These are phyloP conservation scores for Smittia sp. DNA, from an alignment of 2,888 invertebrate genomes.

Conservation along the genomic window DNA sequence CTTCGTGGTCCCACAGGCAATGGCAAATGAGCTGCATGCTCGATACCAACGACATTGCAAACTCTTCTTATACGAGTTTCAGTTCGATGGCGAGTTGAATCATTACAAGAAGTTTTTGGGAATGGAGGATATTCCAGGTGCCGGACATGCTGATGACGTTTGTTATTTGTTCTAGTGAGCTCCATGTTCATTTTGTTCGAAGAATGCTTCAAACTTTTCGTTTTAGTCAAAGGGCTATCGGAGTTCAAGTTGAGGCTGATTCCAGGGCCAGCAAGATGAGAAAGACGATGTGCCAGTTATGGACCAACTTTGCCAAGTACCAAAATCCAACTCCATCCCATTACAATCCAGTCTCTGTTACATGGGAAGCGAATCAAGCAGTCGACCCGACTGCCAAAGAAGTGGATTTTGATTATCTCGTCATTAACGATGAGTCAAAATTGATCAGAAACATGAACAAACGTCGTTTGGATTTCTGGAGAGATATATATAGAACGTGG, in stretches of 20 bases:
- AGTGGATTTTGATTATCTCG: constrained; percentile 46
- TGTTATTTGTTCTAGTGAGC: constrained; percentile 58
- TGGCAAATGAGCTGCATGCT: constrained; percentile 47
- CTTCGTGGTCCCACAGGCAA: constrained; percentile 48
- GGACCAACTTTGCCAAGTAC: constrained; percentile 64
- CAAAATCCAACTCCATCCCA: constrained; percentile 52
- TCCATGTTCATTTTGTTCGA: background rate
- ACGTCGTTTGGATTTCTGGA: constrained; percentile 42
- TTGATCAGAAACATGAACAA: constrained; percentile 49
- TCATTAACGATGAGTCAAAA: constrained; percentile 46
- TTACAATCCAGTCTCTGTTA: constrained; percentile 38
- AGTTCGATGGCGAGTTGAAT: constrained; percentile 59
- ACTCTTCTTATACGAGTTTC: constrained; percentile 56
- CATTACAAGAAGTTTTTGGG: constrained; percentile 55
- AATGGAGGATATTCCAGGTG: constrained; percentile 55
- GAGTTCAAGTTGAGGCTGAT: constrained; percentile 34
- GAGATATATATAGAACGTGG: background rate
- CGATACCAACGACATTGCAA: constrained; percentile 45
- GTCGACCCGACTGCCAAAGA: background rate
- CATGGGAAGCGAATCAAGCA: background rate
- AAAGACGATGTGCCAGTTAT: constrained; percentile 56
- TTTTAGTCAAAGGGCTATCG: background rate
- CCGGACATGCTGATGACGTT: constrained; percentile 62
- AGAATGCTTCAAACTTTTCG: background rate
- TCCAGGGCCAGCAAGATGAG: constrained; percentile 49